phyloP scores from a whole-genome alignment of 2,113 vertebrate species.

The Cynoglossus semilaevis region DNA sequence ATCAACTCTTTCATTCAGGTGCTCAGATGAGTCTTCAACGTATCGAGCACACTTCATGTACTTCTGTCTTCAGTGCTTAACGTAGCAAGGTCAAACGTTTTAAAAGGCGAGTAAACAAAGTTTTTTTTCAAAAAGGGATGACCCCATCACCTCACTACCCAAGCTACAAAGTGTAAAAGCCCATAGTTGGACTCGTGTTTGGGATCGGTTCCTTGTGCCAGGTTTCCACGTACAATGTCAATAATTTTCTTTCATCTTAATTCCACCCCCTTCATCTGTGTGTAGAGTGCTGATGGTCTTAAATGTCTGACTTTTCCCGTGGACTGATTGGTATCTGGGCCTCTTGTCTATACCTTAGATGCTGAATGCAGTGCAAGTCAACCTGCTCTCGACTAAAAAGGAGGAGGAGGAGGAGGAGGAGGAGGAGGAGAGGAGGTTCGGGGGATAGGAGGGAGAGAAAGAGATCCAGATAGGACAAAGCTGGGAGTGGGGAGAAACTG shows the following conservation, averaged over 20 bases:
- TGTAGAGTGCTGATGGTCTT: slow-evolving; percentile 38
- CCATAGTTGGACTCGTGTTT: not conserved
- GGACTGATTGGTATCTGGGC: slow-evolving; percentile 61
- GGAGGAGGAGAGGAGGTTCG: too few relatives aligned
- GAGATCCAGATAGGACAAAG: slow-evolving; percentile 69
- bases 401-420: too few relatives aligned
- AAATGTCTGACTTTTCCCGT: slow-evolving; percentile 58
- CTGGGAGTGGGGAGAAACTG: slow-evolving; percentile 72
- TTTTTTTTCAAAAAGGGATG: not conserved
- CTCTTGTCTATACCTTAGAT: slow-evolving; percentile 67
- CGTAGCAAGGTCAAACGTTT: slow-evolving; percentile 24
- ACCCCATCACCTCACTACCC: not conserved
- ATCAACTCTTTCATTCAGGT: slow-evolving; percentile 7
- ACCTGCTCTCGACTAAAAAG: slow-evolving; percentile 67
- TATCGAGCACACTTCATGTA: slow-evolving; percentile 24
- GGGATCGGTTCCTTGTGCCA: not conserved
- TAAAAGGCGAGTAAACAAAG: slow-evolving; percentile 13
- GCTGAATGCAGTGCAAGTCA: slow-evolving; percentile 50
- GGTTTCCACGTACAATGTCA: slow-evolving; percentile 33
- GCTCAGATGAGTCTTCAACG: too few relatives aligned
- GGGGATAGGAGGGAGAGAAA: slow-evolving; percentile 48
- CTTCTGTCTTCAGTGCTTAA: slow-evolving; percentile 1
- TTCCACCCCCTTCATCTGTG: slow-evolving; percentile 46
- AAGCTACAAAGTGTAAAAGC: slow-evolving; percentile 10
- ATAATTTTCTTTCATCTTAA: slow-evolving; percentile 43